Evolutionary conservation across 2,113 vertebrate species (phyloP).

Genomic region (Abramis brama): DNA sequence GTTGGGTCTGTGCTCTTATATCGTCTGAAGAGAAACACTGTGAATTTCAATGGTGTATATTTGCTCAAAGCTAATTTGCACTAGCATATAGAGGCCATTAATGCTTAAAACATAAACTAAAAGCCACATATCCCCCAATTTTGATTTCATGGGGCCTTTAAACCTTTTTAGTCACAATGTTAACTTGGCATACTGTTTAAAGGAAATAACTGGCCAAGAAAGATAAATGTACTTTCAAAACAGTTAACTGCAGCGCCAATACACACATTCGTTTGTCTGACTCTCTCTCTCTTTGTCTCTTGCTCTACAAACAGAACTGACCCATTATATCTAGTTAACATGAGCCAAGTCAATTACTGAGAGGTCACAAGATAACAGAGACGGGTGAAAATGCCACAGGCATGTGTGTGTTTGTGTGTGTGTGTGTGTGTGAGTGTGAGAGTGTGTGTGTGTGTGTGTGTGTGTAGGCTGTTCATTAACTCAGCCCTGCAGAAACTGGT

Average conservation of each 20-base stretch:
- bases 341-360: conserved; percentile 52
- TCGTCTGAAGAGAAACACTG: not conserved
- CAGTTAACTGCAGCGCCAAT: not conserved
- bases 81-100: not conserved
- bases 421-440: not conserved
- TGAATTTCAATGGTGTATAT: not conserved
- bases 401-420: not conserved
- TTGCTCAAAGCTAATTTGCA: not conserved
- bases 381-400: conserved; percentile 12
- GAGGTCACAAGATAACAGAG: conserved; percentile 38
- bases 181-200: not conserved
- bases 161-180: not conserved
- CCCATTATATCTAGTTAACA: conserved; percentile 45
- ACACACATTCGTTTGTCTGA: conserved; percentile 8
- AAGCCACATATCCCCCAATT: not conserved
- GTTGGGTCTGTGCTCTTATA: too few relatives aligned
- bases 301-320: conserved; percentile 45
- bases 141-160: too few relatives aligned
- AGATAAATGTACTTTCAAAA: not conserved
- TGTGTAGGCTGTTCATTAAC: conserved; percentile 12
- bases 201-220: not conserved
- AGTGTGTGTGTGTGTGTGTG: not conserved
- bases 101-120: not conserved
- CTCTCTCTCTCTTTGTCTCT: not conserved
- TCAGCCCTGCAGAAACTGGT: conserved; percentile 5